phyloP scores from a whole-genome alignment of 2,797 vertebrate genomes.

The Garrulus glandarius region DNA sequence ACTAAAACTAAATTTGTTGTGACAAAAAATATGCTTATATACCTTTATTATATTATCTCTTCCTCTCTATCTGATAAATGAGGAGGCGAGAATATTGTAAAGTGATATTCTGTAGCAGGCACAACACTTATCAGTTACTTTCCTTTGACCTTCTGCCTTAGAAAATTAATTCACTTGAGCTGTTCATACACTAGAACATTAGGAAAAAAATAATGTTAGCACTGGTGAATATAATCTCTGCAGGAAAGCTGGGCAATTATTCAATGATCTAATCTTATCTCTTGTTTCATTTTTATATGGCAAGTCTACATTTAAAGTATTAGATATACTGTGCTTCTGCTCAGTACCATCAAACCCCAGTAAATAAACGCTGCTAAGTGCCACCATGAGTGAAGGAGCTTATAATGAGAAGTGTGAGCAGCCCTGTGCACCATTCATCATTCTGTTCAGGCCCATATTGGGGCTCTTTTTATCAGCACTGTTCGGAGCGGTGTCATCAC shows the following conservation, averaged over 20 bases:
- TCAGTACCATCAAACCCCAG: constrained; percentile 72
- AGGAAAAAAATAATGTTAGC: constrained; percentile 77
- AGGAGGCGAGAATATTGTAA: constrained; percentile 53
- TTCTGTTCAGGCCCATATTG: constrained; percentile 83
- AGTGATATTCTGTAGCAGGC: constrained; percentile 73
- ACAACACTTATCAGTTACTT: constrained; percentile 80
- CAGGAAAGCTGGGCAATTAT: constrained; percentile 79
- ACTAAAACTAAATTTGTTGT: constrained; percentile 25
- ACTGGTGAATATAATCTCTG: constrained; percentile 77
- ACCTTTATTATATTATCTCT: constrained; percentile 69
- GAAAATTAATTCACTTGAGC: constrained; percentile 81
- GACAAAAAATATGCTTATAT: constrained; percentile 70
- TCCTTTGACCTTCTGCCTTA: constrained; percentile 78
- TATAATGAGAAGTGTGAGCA: constrained; percentile 91
- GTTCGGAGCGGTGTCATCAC: constrained; percentile 89
- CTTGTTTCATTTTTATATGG: constrained; percentile 82
- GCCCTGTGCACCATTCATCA: constrained; percentile 90
- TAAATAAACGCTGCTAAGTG: constrained; percentile 82
- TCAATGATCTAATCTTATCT: constrained; percentile 81
- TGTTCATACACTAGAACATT: constrained; percentile 67
- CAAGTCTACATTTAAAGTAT: constrained; percentile 76
- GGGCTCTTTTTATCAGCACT: constrained; percentile 94
- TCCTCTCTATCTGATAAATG: constrained; percentile 65
- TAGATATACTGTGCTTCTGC: constrained; percentile 73
- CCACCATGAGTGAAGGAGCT: constrained; percentile 81